Evolutionary conservation across 2,113 vertebrate species (phyloP).

Genomic region (Theropithecus gelada): DNA sequence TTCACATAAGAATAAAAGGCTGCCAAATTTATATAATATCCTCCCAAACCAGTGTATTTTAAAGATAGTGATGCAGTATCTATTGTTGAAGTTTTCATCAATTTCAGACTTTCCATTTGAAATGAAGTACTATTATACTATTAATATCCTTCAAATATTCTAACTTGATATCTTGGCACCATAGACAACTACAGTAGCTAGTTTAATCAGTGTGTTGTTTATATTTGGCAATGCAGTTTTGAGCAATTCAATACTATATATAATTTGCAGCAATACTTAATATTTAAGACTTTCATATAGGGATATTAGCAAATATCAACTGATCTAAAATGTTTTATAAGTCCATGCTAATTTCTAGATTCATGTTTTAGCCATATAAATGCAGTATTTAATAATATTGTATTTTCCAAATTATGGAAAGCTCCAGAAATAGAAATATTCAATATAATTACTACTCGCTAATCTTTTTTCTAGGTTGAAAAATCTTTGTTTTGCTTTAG

Average conservation of each 20-base stretch:
- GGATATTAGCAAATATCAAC: slow-evolving; percentile 28
- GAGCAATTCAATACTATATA: not conserved
- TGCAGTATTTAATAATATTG: not conserved
- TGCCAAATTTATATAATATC: not conserved
- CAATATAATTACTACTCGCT: not conserved
- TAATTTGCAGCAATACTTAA: slow-evolving; percentile 32
- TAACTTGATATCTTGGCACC: slow-evolving; percentile 4
- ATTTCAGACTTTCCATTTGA: slow-evolving; percentile 13
- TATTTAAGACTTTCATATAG: slow-evolving; percentile 3
- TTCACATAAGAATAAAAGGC: not conserved
- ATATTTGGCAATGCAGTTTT: not conserved
- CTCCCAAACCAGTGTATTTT: slow-evolving; percentile 34
- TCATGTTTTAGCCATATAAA: slow-evolving; percentile 1
- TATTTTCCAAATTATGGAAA: slow-evolving; percentile 18
- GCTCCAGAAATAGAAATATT: slow-evolving; percentile 16
- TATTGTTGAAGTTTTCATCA: not conserved
- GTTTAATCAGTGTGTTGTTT: slow-evolving; percentile 38
- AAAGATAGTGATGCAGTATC: not conserved
- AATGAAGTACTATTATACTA: not conserved
- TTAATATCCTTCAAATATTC: slow-evolving; percentile 13
- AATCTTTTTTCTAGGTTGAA: slow-evolving; percentile 16
- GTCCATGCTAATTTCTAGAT: slow-evolving; percentile 15
- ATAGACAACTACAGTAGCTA: not conserved
- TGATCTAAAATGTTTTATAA: not conserved
- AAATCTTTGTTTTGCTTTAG: slow-evolving; percentile 45